Conservation (phyloP, 2,888 invertebrate genomes). For the Nycteola revayana region DNA sequence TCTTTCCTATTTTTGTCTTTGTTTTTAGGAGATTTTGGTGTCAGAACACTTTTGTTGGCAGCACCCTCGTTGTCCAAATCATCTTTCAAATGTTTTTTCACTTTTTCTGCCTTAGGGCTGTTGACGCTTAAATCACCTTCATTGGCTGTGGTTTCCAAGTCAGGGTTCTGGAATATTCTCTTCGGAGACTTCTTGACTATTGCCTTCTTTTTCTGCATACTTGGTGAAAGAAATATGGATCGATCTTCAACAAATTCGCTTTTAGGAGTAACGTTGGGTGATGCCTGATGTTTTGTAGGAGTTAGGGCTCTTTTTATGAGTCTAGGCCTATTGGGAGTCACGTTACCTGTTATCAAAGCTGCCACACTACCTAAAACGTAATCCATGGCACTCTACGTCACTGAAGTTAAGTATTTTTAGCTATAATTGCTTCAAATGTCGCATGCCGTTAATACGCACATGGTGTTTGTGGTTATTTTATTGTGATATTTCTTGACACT, state of each 20-base stretch:
- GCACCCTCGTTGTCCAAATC: constrained; percentile 46
- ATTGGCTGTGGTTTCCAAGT: constrained; percentile 52
- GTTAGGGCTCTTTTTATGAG: constrained; percentile 62
- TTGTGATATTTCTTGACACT: constrained; percentile 17
- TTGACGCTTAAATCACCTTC: constrained; percentile 32
- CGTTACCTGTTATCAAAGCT: constrained; percentile 80
- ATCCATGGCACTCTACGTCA: constrained; percentile 53
- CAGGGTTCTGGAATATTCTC: constrained; percentile 68
- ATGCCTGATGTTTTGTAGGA: constrained; percentile 68
- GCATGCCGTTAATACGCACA: constrained; percentile 37
- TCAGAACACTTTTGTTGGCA: constrained; percentile 20
- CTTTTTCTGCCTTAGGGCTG: constrained; percentile 67
- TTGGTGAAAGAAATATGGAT: constrained; percentile 70
- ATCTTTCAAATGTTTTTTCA: constrained; percentile 64
- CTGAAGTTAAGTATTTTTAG: constrained; percentile 16
- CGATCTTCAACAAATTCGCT: constrained; percentile 66
- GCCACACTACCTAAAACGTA: constrained; percentile 82
- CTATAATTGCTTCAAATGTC: constrained; percentile 4
- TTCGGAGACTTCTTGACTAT: constrained; percentile 74
- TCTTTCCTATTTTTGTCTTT: constrained; percentile 22
- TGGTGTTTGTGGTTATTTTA: constrained; percentile 42
- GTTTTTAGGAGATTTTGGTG: constrained; percentile 23
- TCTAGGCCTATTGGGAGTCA: constrained; percentile 78
- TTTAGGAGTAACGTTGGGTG: constrained; percentile 72
- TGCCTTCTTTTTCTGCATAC: constrained; percentile 69